Evolutionary conservation across 2,888 invertebrate species (phyloP).

Genomic region (Orthosia gothica): DNA sequence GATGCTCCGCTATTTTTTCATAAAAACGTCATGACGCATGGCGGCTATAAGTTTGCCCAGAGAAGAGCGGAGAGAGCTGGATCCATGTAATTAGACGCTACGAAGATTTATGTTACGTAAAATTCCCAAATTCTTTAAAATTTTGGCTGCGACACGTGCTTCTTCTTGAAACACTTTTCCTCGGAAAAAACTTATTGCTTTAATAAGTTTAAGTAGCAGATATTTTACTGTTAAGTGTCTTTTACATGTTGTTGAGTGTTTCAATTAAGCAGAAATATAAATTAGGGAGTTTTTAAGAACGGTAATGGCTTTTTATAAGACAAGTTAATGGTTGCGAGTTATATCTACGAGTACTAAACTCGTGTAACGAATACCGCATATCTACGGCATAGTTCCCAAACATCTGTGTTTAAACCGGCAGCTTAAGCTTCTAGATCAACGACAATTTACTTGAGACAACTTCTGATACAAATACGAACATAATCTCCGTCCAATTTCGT

Average conservation of each 20-base stretch:
- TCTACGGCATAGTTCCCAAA: slow-evolving; percentile 34
- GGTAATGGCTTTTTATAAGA: slow-evolving; percentile 1
- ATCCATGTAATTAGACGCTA: slow-evolving; percentile 89
- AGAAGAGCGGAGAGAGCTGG: slow-evolving; percentile 84
- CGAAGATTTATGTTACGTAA: slow-evolving; percentile 88
- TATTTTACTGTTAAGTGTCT: slow-evolving; percentile 64
- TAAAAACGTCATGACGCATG: slow-evolving; percentile 88
- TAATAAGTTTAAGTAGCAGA: slow-evolving; percentile 66
- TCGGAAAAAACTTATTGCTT: slow-evolving; percentile 71
- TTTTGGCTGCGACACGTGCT: slow-evolving; percentile 84
- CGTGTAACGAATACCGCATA: slow-evolving; percentile 42
- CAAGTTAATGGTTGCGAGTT: background rate
- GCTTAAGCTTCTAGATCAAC: slow-evolving; percentile 57
- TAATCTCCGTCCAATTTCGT: slow-evolving; percentile 70
- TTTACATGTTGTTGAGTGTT: slow-evolving; percentile 56
- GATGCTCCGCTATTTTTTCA: slow-evolving; percentile 83
- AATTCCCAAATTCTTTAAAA: slow-evolving; percentile 87
- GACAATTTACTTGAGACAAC: slow-evolving; percentile 55
- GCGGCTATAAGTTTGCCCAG: slow-evolving; percentile 87
- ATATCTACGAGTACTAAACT: slow-evolving; percentile 4
- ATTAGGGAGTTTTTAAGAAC: slow-evolving; percentile 4
- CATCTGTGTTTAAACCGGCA: slow-evolving; percentile 46
- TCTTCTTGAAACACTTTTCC: slow-evolving; percentile 73
- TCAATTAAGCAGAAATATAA: slow-evolving; percentile 41
- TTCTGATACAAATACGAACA: slow-evolving; percentile 66